Base-by-base conservation (phyloP, 2,797 vertebrate genomes). In the Onychomys arenicola region DNA sequence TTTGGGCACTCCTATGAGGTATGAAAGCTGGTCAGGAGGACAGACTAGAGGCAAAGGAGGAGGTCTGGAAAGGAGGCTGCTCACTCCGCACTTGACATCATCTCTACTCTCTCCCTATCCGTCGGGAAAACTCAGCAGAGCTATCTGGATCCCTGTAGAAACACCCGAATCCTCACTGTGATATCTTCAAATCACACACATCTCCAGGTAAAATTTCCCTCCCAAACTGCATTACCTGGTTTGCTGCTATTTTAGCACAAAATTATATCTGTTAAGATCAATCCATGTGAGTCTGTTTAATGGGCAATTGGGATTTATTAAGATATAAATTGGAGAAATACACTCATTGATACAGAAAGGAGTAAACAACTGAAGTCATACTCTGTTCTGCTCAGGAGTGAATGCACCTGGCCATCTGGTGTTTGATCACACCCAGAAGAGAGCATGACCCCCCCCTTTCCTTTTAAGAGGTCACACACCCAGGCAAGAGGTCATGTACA, bases 161-260 rank as follows among this genome's bases (percentile, higher is more conserved):
- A 65, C 55, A 21, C 34, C 4, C 2, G 1, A 21, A 78, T 43
- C 46, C 8, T 59, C 77, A 59, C 13, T 63, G 6, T 55, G 37
- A 65, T 21, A n/a, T 69, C 88, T 95, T 89, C 52, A 82, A 46
- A 57, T 40, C 46, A 75, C 87, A 69, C 37, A 8, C 13, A 11
- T 65, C 73, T 93, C 57, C 29, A 94, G 67, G 90, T 81, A 90
- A 91, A 78, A 55, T 82, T 52, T 71, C 14, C 32, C 88, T n/a
- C 91, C 21, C 29, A 49, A n/a, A 23, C 19, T 43, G 32, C 52
- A 23, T 73, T 84, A 37, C 7, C 46, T n/a, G 49, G 5, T 69
- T 93, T 94, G 59, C 71, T 85, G 73, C 11, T 49, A 92, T 89
- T 88, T 92, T 85, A 82, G 71, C 57, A 75, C 34, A 71, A 94